Evolutionary conservation across 2,888 invertebrate genomes (phyloP).

Genomic region (Apodemia zela): DNA sequence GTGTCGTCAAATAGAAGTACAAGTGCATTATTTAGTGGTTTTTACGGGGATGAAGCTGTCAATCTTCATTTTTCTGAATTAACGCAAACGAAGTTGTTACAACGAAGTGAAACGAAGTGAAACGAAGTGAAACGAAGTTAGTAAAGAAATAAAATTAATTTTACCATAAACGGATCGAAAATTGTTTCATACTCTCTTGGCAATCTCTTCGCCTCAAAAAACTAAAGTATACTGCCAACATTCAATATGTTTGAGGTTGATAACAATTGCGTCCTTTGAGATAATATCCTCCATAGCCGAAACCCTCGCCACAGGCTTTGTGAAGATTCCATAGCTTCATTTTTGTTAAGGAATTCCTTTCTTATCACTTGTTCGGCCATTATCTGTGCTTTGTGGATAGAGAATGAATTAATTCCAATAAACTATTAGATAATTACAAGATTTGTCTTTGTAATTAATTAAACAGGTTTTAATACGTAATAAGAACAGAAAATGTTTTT

Average conservation of each 20-base stretch:
- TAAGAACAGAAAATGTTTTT: too few relatives aligned
- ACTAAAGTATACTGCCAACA: constrained; percentile 17
- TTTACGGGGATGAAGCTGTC: too few relatives aligned
- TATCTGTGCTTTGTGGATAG: neutral
- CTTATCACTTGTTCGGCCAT: constrained; percentile 4
- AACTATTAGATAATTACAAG: constrained; percentile 2
- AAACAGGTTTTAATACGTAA: neutral
- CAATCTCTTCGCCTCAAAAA: neutral
- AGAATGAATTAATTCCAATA: constrained; percentile 3
- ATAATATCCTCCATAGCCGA: constrained; percentile 38
- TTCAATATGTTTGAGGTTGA: constrained; percentile 37
- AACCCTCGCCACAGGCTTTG: constrained; percentile 28
- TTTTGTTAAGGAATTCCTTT: constrained; percentile 14
- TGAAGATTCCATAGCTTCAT: constrained; percentile 18
- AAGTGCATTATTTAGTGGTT: too few relatives aligned
- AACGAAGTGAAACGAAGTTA: too few relatives aligned
- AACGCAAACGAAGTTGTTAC: too few relatives aligned
- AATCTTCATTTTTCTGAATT: too few relatives aligned
- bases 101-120: too few relatives aligned
- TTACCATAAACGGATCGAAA: too few relatives aligned
- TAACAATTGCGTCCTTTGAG: constrained; percentile 46
- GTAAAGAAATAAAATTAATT: too few relatives aligned
- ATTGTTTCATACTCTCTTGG: too few relatives aligned
- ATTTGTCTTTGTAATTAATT: neutral
- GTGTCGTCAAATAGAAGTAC: too few relatives aligned